Evolutionary conservation across 2,888 invertebrate species (phyloP), one percentile per base, ranked within the genome.

Genomic region (Oxytorus armatus): DNA sequence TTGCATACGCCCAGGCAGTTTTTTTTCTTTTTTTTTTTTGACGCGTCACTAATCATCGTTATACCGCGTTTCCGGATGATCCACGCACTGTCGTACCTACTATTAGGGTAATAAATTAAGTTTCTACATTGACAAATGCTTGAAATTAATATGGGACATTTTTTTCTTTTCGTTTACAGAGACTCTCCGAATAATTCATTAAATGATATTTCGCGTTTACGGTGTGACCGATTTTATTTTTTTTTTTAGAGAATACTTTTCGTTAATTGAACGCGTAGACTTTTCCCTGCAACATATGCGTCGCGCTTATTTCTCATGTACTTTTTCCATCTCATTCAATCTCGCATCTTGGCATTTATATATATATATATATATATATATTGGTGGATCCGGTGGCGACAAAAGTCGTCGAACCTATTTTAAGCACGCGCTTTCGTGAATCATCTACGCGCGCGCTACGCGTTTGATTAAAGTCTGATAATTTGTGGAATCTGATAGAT

Each of bases 361-460:
- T 44, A 16, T 11, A 47, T 57, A 11, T 18, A 36, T 18, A 18
- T 57, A 36, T 57, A 55, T 55, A 59, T 29, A 10, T 63, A 51
- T 51, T n/a, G n/a, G n/a, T n/a, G n/a, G n/a, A 49, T 49, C 21
- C 11, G 36, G 68, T 39, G 16, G 42, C 55, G 53, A 42, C 39
- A 57, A 75, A 65, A 75, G 57, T 75, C 49, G 66, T 36, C 36
- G 55, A 57, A 36, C 55, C 66, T 66, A 65, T 66, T 75, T 75
- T 66, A 75, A 75, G 74, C 66, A 23, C 66, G 57, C 55, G n/a
- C n/a, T n/a, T n/a, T 57, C 57, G 65, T 55, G 53, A 65, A 74
- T 65, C 63, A 14, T 63, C 29, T 5, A 18, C 53, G 33, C n/a
- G n/a, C n/a, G n/a, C n/a, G n/a, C n/a, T n/a, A n/a, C n/a, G n/a